Percentiles rank a stretch among this genome's conserved stretches.
phyloP scores from a whole-genome alignment of 23 tunicate genomes.

The Styela clava region DNA sequence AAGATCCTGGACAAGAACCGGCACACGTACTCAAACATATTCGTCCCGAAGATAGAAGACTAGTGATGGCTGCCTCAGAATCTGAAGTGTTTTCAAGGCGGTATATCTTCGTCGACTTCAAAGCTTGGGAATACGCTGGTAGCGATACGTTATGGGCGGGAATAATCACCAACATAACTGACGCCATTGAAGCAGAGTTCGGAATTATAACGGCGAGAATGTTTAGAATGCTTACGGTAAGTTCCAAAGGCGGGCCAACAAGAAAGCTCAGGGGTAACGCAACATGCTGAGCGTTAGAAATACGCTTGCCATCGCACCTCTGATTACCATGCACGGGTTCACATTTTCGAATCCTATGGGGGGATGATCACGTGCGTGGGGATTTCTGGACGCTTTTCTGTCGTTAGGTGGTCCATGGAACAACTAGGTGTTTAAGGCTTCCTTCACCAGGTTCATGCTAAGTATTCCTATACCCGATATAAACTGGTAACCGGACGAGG shows the following conservation, averaged over 20 bases:
- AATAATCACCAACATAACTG: conserved; percentile 33
- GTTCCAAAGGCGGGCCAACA: neutral
- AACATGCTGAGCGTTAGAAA: too few species aligned
- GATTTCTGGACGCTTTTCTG: too few species aligned
- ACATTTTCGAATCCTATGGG: too few species aligned
- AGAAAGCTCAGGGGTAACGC: neutral
- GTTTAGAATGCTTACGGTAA: conserved; percentile 21
- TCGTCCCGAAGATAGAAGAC: conserved; percentile 9
- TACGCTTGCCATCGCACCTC: too few species aligned
- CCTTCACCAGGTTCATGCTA: too few species aligned
- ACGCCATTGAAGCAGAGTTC: conserved; percentile 42
- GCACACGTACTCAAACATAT: conserved; percentile 13
- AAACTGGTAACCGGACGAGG: too few species aligned
- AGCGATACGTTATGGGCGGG: conserved; percentile 55
- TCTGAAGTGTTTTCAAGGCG: neutral
- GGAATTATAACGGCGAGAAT: conserved; percentile 25
- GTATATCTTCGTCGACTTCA: conserved; percentile 40
- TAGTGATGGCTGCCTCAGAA: conserved; percentile 18
- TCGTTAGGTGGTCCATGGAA: too few species aligned
- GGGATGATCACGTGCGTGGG: too few species aligned
- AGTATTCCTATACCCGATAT: too few species aligned
- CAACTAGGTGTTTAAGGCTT: too few species aligned
- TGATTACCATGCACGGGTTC: too few species aligned
- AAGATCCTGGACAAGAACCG: conserved; percentile 17
- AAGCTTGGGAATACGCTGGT: conserved; percentile 50